phyloP scores from a whole-genome alignment of 2,888 invertebrate genomes.

The Eucriotettix oculatus region DNA sequence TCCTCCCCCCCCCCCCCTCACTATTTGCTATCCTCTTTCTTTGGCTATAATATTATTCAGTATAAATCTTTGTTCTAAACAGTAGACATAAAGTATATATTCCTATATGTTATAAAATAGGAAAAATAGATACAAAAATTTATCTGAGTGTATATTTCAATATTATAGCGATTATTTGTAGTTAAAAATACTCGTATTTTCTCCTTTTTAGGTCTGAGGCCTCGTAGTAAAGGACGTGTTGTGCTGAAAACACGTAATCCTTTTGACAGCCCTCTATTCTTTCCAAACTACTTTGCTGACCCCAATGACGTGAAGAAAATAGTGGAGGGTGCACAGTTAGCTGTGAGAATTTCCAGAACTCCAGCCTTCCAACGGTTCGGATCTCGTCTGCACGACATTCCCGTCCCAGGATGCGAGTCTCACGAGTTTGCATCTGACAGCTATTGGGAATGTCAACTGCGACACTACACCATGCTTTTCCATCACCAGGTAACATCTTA shows the following conservation, averaged over 20 bases:
- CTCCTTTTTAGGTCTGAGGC: conserved; percentile 36
- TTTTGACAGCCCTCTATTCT: conserved; percentile 63
- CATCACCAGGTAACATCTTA: conserved; percentile 50
- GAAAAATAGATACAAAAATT: no score
- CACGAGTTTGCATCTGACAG: conserved; percentile 56
- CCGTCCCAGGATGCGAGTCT: conserved; percentile 66
- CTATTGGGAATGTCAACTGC: conserved; percentile 71
- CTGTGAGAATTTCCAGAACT: conserved; percentile 46
- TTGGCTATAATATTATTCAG: no score
- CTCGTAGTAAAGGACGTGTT: conserved; percentile 74
- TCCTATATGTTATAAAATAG: no score
- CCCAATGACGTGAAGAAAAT: conserved; percentile 21
- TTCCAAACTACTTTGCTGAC: conserved; percentile 79
- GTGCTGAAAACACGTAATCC: conserved; percentile 68
- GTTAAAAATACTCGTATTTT: no score
- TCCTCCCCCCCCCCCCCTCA: no score
- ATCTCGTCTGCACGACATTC: conserved; percentile 59
- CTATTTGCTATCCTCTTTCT: no score
- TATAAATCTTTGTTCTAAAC: no score
- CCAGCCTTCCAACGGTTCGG: conserved; percentile 66
- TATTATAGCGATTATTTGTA: no score
- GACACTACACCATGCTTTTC: conserved; percentile 65
- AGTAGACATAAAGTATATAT: no score
- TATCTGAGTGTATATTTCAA: no score
- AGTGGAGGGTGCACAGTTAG: conserved; percentile 17